These are phyloP conservation scores for Coleophora deauratella DNA, from an alignment of 2,888 invertebrate species.

Conservation along the genomic window DNA sequence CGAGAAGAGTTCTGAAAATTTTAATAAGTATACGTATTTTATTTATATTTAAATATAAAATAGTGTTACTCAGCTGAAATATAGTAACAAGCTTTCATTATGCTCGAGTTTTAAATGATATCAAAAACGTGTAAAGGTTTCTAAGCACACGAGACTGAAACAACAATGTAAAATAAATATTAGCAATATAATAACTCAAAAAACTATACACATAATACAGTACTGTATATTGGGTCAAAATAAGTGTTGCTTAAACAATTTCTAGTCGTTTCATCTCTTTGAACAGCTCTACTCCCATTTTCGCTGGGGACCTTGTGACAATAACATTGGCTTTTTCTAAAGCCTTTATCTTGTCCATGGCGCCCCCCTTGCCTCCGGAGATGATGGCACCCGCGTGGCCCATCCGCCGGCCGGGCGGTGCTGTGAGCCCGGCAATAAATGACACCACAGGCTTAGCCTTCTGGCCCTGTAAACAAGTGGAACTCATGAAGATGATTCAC, in stretches of 20 bases:
- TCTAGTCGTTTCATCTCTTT: slow-evolving; percentile 92
- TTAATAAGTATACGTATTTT: background rate
- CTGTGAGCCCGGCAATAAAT: slow-evolving; percentile 98
- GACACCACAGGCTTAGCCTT: slow-evolving; percentile 98
- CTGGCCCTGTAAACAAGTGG: slow-evolving; percentile 75
- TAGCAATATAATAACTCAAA: slow-evolving; percentile 48
- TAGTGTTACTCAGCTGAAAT: too few relatives aligned
- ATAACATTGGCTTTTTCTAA: slow-evolving; percentile 94
- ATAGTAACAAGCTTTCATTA: too few relatives aligned
- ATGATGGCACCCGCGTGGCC: slow-evolving; percentile 99
- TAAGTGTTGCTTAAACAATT: slow-evolving; percentile 56
- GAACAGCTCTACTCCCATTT: slow-evolving; percentile 92
- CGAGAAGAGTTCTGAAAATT: slow-evolving; percentile 1
- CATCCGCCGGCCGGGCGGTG: slow-evolving; percentile 98
- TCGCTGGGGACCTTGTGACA: slow-evolving; percentile 96
- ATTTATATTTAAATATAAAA: too few relatives aligned
- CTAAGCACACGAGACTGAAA: slow-evolving; percentile 17
- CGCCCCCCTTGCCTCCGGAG: slow-evolving; percentile 98
- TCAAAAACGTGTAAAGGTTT: too few relatives aligned
- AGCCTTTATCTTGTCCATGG: slow-evolving; percentile 97
- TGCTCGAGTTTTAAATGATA: too few relatives aligned
- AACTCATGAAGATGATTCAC: too few relatives aligned
- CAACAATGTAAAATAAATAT: slow-evolving; percentile 53
- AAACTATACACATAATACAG: slow-evolving; percentile 44
- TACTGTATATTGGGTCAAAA: slow-evolving; percentile 18